Evolutionary conservation across 2,797 vertebrate species (phyloP).

Genomic region (Girardinus metallicus): DNA sequence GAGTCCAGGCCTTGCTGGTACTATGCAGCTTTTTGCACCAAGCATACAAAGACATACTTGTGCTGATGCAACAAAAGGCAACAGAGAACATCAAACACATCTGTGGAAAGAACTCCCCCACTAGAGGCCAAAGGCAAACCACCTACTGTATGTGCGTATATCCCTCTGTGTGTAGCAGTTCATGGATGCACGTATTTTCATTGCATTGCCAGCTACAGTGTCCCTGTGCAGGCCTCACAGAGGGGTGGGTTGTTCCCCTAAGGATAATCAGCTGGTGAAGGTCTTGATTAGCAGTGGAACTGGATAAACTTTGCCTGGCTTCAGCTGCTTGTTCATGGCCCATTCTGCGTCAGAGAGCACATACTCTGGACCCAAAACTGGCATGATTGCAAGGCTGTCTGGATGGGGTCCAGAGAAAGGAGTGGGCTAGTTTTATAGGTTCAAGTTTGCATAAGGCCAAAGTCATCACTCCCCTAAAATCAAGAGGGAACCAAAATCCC

Average conservation of each 20-base stretch:
- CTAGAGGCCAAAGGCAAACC: constrained; percentile 61
- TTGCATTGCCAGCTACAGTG: constrained; percentile 29
- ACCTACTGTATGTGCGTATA: constrained; percentile 32
- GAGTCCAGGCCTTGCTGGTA: constrained; percentile 42
- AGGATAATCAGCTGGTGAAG: constrained; percentile 66
- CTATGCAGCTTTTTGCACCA: constrained; percentile 42
- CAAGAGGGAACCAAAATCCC: constrained; percentile 45
- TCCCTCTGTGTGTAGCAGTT: constrained; percentile 32
- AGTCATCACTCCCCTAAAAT: constrained; percentile 34
- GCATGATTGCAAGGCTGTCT: constrained; percentile 44
- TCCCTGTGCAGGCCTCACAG: constrained; percentile 59
- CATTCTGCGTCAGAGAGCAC: constrained; percentile 66
- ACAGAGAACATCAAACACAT: constrained; percentile 77
- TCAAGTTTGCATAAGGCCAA: constrained; percentile 42
- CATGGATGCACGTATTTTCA: constrained; percentile 23
- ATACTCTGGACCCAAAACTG: constrained; percentile 49
- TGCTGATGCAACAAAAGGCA: constrained; percentile 80
- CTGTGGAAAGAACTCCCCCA: constrained; percentile 66
- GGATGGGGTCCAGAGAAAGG: constrained; percentile 30
- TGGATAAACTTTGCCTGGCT: constrained; percentile 54
- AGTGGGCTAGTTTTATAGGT: constrained; percentile 48
- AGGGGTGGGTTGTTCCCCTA: constrained; percentile 48
- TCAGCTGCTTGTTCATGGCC: constrained; percentile 41
- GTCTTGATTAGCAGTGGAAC: constrained; percentile 58
- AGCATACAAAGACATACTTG: constrained; percentile 70